Evolutionary conservation across 2,113 vertebrate genomes (phyloP).

Genomic region (Oreochromis niloticus): DNA sequence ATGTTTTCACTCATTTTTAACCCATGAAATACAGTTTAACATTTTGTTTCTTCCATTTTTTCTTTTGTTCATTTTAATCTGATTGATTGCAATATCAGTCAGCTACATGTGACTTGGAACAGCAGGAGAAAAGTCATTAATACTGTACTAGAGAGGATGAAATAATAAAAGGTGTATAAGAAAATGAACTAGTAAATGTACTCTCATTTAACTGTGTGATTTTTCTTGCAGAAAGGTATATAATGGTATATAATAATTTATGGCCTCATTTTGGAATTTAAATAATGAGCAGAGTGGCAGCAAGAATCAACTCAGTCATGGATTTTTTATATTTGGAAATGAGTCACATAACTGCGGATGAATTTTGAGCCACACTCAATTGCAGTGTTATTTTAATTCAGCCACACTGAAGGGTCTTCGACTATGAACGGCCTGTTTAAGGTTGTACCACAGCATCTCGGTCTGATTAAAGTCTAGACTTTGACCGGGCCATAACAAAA

Average conservation of each 20-base stretch:
- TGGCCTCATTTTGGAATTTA: background rate
- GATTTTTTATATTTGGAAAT: too few species aligned
- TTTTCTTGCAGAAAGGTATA: background rate
- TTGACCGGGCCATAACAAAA: too few species aligned
- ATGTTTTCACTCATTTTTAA: accelerated
- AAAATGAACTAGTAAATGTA: background rate
- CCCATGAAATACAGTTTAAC: background rate
- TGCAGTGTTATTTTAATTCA: too few species aligned
- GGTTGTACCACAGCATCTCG: too few species aligned
- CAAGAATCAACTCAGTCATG: too few species aligned
- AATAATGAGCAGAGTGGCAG: too few species aligned
- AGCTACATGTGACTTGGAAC: accelerated
- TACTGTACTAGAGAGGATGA: accelerated
- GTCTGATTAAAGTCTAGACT: too few species aligned
- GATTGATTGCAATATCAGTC: background rate
- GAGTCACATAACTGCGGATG: too few species aligned
- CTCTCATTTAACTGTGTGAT: background rate
- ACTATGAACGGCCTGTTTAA: too few species aligned
- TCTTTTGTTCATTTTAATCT: accelerated
- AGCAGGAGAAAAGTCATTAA: accelerated
- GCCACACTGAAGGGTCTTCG: too few species aligned
- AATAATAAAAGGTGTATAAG: background rate
- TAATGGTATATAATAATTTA: background rate
- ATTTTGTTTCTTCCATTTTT: background rate
- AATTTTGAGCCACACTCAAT: too few species aligned